Percentiles rank a stretch among this genome's conserved stretches.
These are phyloP conservation scores for Ennomos fuscantarius DNA, from an alignment of 2,888 invertebrate genomes.

Conservation along the genomic window DNA sequence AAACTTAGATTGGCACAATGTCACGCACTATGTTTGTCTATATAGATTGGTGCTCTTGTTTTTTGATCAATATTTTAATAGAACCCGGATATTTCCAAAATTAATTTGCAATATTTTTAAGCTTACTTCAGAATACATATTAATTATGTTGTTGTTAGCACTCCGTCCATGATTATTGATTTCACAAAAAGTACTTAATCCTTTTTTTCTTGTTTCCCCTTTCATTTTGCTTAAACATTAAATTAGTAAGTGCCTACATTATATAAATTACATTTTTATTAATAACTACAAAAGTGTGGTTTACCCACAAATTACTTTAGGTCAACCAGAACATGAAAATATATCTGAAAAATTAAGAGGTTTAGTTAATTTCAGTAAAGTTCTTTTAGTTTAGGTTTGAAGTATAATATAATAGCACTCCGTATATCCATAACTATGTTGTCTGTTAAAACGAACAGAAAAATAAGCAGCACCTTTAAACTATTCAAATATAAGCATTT, in stretches of 20 bases:
- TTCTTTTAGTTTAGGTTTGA: too few relatives aligned
- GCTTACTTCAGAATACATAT: constrained; percentile 33
- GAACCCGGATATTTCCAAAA: constrained; percentile 1
- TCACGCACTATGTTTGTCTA: constrained; percentile 33
- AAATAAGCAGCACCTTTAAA: constrained; percentile 21
- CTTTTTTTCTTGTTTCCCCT: constrained; percentile 50
- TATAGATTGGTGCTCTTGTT: constrained; percentile 48
- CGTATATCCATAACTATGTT: too few relatives aligned
- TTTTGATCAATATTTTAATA: not conserved
- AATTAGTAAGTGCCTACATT: not conserved
- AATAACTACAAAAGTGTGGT: too few relatives aligned
- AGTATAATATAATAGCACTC: too few relatives aligned
- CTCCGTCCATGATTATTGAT: constrained; percentile 74
- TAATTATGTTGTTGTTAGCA: constrained; percentile 68
- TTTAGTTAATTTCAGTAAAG: too few relatives aligned
- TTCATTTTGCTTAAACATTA: constrained; percentile 39
- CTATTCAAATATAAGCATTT: constrained; percentile 58
- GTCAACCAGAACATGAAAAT: too few relatives aligned
- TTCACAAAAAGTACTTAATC: constrained; percentile 81
- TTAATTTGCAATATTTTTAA: constrained; percentile 18
- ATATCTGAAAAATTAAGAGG: too few relatives aligned
- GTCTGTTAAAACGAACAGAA: constrained; percentile 4
- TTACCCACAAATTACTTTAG: too few relatives aligned
- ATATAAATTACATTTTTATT: too few relatives aligned
- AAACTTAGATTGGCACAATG: constrained; percentile 27